These are phyloP conservation scores for Pristionchus arcanus DNA, from an alignment of 2,888 invertebrate species.

Conservation along the genomic window DNA sequence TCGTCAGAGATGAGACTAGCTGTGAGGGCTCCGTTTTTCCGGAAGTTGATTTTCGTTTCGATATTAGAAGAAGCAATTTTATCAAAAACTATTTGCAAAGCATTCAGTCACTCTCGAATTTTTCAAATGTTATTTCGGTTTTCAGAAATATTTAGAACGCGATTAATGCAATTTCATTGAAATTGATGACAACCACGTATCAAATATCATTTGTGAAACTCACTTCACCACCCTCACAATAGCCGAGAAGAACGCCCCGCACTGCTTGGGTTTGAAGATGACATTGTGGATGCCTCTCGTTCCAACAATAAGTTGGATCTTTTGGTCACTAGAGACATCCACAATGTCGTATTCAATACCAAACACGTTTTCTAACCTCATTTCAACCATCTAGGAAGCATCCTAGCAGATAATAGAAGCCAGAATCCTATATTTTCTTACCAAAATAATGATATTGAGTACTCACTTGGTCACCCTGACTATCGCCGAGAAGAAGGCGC, in stretches of 20 bases:
- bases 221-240: neutral
- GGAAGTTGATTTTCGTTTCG: neutral
- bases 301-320: neutral
- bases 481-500: slow-evolving; percentile 19
- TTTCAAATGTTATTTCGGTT: too few relatives aligned
- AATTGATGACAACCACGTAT: too few relatives aligned
- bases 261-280: neutral
- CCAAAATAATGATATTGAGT: too few relatives aligned
- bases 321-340: neutral
- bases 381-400: too few relatives aligned
- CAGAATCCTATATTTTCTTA: too few relatives aligned
- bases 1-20: neutral
- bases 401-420: too few relatives aligned
- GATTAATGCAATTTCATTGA: neutral
- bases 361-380: too few relatives aligned
- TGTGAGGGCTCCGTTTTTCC: neutral
- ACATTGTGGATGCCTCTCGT: slow-evolving; percentile 25
- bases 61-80: neutral
- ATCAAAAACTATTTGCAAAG: too few relatives aligned
- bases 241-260: slow-evolving; percentile 26
- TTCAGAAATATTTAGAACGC: too few relatives aligned
- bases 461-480: neutral
- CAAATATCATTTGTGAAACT: neutral
- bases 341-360: too few relatives aligned
- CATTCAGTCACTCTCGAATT: too few relatives aligned